Evolutionary conservation across 2,113 vertebrate species (phyloP).

Genomic region (Pachycephala philippinensis): DNA sequence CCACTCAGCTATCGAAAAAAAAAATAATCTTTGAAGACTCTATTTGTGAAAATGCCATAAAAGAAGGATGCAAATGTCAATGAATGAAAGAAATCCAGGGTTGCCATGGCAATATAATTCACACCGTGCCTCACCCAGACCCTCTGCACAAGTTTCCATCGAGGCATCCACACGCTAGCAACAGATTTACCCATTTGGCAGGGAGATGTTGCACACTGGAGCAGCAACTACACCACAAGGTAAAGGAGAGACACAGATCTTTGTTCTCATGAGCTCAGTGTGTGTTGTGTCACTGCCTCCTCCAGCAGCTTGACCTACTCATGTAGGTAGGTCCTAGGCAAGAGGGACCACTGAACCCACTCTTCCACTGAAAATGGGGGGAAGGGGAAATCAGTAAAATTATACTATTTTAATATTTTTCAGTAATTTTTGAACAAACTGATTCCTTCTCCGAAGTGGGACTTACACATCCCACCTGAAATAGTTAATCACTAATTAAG

Average conservation of each 20-base stretch:
- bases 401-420: not conserved
- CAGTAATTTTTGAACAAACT: not conserved
- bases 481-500: not conserved
- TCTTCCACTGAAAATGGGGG: not conserved
- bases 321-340: not conserved
- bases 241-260: not conserved
- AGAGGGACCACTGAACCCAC: not conserved
- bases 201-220: not conserved
- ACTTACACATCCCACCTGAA: not conserved
- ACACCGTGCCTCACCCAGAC: not conserved
- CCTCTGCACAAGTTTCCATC: not conserved
- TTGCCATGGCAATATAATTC: constrained; percentile 2
- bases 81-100: not conserved
- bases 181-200: not conserved
- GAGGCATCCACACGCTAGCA: not conserved
- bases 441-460: not conserved
- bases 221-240: not conserved
- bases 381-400: not conserved
- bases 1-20: not conserved
- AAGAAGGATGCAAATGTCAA: not conserved
- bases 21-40: not conserved
- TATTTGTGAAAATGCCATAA: not conserved
- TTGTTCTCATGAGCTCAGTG: not conserved
- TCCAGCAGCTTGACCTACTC: not conserved
- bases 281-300: accelerated